A percentile compares a stretch with the other conserved stretches of the same genome.
phyloP scores from a whole-genome alignment of 2,797 vertebrate species.

The Ceyx erithaca region DNA sequence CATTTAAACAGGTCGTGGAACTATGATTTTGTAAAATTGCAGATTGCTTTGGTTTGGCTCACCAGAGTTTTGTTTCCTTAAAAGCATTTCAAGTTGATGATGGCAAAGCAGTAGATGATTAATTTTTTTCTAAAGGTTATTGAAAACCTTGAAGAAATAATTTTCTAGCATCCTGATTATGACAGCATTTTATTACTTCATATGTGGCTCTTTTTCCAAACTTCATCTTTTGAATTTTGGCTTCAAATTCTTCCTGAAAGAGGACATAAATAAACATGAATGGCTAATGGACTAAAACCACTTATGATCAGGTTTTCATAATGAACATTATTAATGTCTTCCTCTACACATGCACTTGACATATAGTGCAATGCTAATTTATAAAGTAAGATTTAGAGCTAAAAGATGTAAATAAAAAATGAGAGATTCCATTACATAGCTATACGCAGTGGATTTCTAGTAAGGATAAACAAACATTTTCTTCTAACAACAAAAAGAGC shows the following conservation, averaged over 20 bases:
- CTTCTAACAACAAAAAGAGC: neutral
- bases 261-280: slow-evolving; percentile 79
- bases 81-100: slow-evolving; percentile 48
- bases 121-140: slow-evolving; percentile 25
- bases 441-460: slow-evolving; percentile 18
- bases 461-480: slow-evolving; percentile 32
- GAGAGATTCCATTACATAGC: slow-evolving; percentile 53
- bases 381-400: slow-evolving; percentile 81
- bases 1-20: neutral
- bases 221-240: slow-evolving; percentile 75
- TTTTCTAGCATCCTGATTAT: slow-evolving; percentile 58
- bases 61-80: neutral
- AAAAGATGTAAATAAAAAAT: slow-evolving; percentile 76
- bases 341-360: slow-evolving; percentile 55
- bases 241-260: slow-evolving; percentile 74
- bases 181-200: slow-evolving; percentile 72
- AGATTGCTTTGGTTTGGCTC: slow-evolving; percentile 26
- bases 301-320: slow-evolving; percentile 82
- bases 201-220: slow-evolving; percentile 68
- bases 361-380: slow-evolving; percentile 74
- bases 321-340: slow-evolving; percentile 79
- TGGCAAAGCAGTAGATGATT: slow-evolving; percentile 1
- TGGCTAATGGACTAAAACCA: slow-evolving; percentile 82
- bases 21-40: neutral
- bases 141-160: slow-evolving; percentile 37